Percentiles rank a stretch among this genome's conserved stretches.
These are phyloP conservation scores for Albula glossodonta DNA, from an alignment of 2,113 vertebrate genomes.

Conservation along the genomic window DNA sequence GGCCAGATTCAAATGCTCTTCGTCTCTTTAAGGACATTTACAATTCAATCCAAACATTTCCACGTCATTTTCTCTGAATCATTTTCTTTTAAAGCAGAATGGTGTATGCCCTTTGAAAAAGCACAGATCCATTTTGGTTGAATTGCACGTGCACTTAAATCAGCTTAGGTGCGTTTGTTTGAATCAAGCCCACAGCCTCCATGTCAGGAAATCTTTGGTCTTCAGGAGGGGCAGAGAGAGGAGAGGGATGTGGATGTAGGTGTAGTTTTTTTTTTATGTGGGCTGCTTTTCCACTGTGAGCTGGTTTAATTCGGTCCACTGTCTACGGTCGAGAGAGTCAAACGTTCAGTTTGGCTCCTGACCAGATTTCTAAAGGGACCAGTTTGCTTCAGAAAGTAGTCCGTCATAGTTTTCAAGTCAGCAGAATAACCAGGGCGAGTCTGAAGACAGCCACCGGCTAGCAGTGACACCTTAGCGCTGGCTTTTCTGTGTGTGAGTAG, in stretches of 20 bases:
- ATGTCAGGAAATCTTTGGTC: not conserved
- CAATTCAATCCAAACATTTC: no score
- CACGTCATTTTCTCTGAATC: no score
- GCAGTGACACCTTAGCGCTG: not conserved
- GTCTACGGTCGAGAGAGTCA: not conserved
- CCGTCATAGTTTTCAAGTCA: not conserved
- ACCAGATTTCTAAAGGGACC: not conserved
- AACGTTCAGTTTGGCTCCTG: not conserved
- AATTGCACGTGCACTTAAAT: no score
- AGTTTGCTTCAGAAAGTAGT: not conserved
- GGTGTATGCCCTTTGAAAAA: no score
- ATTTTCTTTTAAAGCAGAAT: no score
- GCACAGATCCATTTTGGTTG: no score
- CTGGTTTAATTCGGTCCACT: not conserved
- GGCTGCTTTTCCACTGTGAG: not conserved
- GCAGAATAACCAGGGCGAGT: not conserved
- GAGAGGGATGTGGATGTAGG: not conserved
- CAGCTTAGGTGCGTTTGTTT: no score
- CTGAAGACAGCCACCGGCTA: not conserved
- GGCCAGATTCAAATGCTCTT: no score
- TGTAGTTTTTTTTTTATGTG: not conserved
- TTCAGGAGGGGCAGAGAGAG: not conserved
- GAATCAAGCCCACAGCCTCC: no score
- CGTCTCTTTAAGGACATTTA: no score
- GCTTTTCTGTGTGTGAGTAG: not conserved